Base-by-base conservation (phyloP, 1,140 invertebrate species). In the Orchesella cincta region DNA sequence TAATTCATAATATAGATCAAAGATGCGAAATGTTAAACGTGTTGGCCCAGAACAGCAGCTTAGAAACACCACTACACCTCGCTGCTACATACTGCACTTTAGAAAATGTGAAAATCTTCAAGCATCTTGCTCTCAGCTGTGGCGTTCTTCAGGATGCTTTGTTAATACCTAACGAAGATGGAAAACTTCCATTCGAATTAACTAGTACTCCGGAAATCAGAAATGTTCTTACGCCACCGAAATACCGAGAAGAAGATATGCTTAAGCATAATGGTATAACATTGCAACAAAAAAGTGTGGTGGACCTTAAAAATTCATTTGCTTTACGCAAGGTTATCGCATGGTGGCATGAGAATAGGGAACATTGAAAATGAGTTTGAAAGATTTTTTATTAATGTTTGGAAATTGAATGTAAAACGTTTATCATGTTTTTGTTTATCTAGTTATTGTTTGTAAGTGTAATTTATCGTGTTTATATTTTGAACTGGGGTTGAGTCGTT, bases 61-160 rank as follows among this genome's bases (percentile, higher is more conserved):
- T 67, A 29, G 62, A 67, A 33, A 67, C 62, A 16, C 62, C 62
- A 31, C 29, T 67, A 29, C 62, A 67, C 29, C 31, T 67, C 29
- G 62, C 62, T 3, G 62, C 62, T 5, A 67, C 62, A 8, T 67
- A 31, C 33, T 67, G 62, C 23, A 14, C 1, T 16, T 2, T 29
- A 18, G 3, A 33, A 67, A 67, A 8, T 29, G 23, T n/a, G 3
- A 29, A 67, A 2, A 33, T 67, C 1, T 33, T 67, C 29, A 67
- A 67, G 29, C 14, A 33, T 67, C 33, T 67, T 67, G 62, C 62
- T 1, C 8, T 1, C 3, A 5, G 3, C 14, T 67, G 62, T 67
- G 62, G 62, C 1, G 62, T 67, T 1, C 2, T 67, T 3, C 26
- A 67, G 5, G 8, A 67, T 5, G 31, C 33, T 29, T 29, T 67